phyloP scores from a whole-genome alignment of 2,797 vertebrate species.

The Acanthurus leucopareius region DNA sequence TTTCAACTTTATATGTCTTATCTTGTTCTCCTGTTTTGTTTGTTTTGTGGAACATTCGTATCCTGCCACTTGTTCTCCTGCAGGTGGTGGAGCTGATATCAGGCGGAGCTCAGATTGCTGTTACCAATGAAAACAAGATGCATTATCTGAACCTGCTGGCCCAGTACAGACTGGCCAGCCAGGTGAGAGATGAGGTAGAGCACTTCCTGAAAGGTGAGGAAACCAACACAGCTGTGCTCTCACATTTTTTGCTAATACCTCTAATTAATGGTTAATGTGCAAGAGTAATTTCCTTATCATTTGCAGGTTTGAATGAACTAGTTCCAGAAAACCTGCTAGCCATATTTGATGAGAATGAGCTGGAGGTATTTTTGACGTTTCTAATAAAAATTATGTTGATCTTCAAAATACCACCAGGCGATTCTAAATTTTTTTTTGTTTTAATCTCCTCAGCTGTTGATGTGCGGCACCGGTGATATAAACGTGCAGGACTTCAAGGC shows the following conservation, averaged over 20 bases:
- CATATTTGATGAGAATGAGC: slow-evolving; percentile 99
- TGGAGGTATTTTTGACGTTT: slow-evolving; percentile 89
- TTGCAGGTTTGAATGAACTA: slow-evolving; percentile 95
- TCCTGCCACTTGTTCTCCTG: slow-evolving; percentile 9
- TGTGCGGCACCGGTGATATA: slow-evolving; percentile 99
- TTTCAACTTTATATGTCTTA: background rate
- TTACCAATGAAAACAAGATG: slow-evolving; percentile 98
- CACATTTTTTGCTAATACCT: background rate
- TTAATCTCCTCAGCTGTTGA: slow-evolving; percentile 89
- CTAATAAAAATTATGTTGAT: slow-evolving; percentile 25
- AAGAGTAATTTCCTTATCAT: slow-evolving; percentile 58
- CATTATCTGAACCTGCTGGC: slow-evolving; percentile 97
- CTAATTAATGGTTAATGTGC: slow-evolving; percentile 40
- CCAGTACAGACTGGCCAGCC: slow-evolving; percentile 95
- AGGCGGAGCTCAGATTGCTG: slow-evolving; percentile 93
- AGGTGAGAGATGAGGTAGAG: slow-evolving; percentile 98
- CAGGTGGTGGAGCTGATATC: slow-evolving; percentile 96
- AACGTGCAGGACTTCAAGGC: slow-evolving; percentile 98
- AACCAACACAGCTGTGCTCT: slow-evolving; percentile 36
- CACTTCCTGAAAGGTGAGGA: slow-evolving; percentile 97
- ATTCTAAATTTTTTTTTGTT: slow-evolving; percentile 10
- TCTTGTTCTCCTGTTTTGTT: slow-evolving; percentile 13
- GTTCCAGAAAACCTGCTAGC: slow-evolving; percentile 98
- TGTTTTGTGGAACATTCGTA: background rate
- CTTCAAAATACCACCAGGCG: slow-evolving; percentile 51